Evolutionary conservation across 2,113 vertebrate species (phyloP), one percentile per base, ranked within the genome.

Genomic region (Beaufortia kweichowensis): DNA sequence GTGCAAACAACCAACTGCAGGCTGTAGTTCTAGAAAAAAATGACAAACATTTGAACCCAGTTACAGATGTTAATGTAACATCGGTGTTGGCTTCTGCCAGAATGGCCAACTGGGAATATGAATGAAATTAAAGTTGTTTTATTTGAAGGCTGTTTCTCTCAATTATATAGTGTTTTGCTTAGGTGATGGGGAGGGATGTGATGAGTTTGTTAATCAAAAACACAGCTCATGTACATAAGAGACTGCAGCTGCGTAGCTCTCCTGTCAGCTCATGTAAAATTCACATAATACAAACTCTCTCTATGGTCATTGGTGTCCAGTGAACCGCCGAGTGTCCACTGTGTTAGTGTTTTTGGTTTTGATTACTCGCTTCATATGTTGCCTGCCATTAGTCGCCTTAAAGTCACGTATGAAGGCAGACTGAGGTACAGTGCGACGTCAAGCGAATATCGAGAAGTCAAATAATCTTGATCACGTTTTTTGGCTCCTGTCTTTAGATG

Each of bases 191-290:
- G 69, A 41, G 35, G 53, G 68, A 26, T 57, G 50, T 69, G 56
- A 35, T 56, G 43, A 26, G 56, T 56, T 70, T 76, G 66, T 55
- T 50, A 74, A 65, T 61, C 33, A 62, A 76, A 79, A 64, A 48
- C 56, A 69, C 50, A 48, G 63, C 61, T 67, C 43, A 33, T 29
- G 17, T 55, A 65, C 64, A 17, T 81, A 83, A 23, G 80, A 71
- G 65, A 65, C 68, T 83, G 64, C 83, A 90, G 83, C 79, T 85
- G 82, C 55, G 84, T 14, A 46, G 43, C 48, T 50, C 39, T 46
- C 77, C 68, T 17, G 41, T 79, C 79, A 65, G 60, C 70, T 81
- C 63, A 67, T 53, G 65, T 79, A 66, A 72, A 82, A 79, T 76
- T 77, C 12, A 77, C 68, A 66, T 29, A 43, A 78, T 70, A 84